Evolutionary conservation across 2,113 vertebrate genomes (phyloP).

Genomic region (Dasyurus viverrinus): DNA sequence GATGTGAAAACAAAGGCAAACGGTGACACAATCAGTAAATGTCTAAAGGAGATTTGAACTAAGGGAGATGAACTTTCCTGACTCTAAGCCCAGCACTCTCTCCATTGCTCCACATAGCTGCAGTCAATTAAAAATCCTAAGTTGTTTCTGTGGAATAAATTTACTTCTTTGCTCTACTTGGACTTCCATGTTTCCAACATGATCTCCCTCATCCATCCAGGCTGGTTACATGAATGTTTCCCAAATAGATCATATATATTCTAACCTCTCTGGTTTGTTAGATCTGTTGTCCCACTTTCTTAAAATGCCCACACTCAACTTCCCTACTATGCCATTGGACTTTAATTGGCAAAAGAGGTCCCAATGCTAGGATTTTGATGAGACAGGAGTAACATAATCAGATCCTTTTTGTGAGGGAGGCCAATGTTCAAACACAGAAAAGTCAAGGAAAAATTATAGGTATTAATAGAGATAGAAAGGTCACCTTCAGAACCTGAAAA

Average conservation of each 20-base stretch:
- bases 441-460: not conserved
- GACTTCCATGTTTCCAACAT: not conserved
- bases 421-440: not conserved
- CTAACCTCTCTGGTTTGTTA: not conserved
- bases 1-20: no score
- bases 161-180: not conserved
- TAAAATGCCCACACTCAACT: not conserved
- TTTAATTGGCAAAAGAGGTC: no score
- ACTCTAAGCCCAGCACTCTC: no score
- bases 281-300: not conserved
- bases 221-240: not conserved
- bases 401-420: not conserved
- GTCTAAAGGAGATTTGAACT: no score
- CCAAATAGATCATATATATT: not conserved
- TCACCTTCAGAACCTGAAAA: not conserved
- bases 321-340: not conserved
- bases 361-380: not conserved
- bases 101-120: no score
- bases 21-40: no score
- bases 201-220: not conserved
- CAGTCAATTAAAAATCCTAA: not conserved
- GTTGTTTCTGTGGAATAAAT: not conserved
- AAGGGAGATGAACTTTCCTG: no score
- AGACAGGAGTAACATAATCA: not conserved
- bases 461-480: not conserved